A percentile compares a stretch with the other conserved stretches of the same genome.
Conservation (phyloP, 1,140 invertebrate genomes). For the Pissodes strobi region DNA sequence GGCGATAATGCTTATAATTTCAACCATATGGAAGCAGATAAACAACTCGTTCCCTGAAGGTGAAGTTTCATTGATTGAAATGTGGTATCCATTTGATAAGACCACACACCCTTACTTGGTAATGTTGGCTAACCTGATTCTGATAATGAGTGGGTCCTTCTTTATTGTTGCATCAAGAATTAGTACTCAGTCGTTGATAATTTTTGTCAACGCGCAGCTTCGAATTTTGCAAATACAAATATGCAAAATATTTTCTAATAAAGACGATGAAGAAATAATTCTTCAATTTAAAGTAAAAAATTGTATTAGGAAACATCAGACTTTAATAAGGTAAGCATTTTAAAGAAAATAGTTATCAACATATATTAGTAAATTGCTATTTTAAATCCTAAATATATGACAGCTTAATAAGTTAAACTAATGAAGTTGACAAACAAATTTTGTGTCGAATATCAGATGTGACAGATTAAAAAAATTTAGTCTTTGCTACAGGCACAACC, state of each 20-base stretch:
- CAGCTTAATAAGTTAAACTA: not conserved
- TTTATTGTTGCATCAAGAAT: not conserved
- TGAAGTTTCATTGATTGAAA: not conserved
- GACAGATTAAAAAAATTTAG: too few species aligned
- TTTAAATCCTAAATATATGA: not conserved
- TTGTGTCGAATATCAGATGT: too few species aligned
- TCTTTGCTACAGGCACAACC: too few species aligned
- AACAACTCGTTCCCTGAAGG: not conserved
- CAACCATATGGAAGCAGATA: too few species aligned
- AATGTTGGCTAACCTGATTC: not conserved
- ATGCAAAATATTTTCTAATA: not conserved
- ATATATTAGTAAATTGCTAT: too few species aligned
- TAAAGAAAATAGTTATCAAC: too few species aligned
- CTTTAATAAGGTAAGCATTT: slow-evolving; percentile 7
- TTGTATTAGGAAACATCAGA: not conserved
- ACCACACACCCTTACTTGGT: not conserved
- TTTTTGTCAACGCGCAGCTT: not conserved
- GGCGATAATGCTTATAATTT: not conserved
- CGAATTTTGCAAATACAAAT: not conserved
- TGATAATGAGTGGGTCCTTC: not conserved
- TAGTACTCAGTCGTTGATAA: not conserved
- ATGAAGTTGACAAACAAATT: too few species aligned
- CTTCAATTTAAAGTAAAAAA: not conserved
- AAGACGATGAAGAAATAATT: not conserved
- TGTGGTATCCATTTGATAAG: slow-evolving; percentile 11